Percentiles rank a stretch among this genome's conserved stretches.
Evolutionary conservation across 2,888 invertebrate species (phyloP).

Genomic region (Agonum fuliginosum): DNA sequence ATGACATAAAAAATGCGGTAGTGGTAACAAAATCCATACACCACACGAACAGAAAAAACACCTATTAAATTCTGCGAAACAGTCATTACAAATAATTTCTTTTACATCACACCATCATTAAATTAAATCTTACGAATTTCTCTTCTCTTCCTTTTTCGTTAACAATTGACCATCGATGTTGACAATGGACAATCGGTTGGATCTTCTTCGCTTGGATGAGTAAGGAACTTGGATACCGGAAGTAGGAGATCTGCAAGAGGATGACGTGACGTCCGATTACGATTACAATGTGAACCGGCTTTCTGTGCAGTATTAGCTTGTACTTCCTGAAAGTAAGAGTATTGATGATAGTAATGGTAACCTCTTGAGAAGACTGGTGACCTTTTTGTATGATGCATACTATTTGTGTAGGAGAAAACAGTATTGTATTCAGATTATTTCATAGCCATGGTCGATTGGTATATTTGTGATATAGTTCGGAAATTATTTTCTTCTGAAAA

Average conservation of each 20-base stretch:
- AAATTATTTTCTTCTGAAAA: too few species aligned
- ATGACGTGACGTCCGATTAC: slow-evolving; percentile 12
- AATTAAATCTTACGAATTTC: neutral
- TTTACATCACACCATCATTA: neutral
- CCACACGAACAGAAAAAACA: neutral
- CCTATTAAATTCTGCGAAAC: neutral
- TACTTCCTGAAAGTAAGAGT: slow-evolving; percentile 32
- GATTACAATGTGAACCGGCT: slow-evolving; percentile 9
- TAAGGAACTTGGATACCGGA: neutral
- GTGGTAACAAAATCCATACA: neutral
- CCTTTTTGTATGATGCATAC: neutral
- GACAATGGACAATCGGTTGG: slow-evolving; percentile 17
- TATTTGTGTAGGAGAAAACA: neutral
- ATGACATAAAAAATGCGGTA: neutral
- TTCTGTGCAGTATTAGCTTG: slow-evolving; percentile 29
- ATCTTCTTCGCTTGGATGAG: neutral
- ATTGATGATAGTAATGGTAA: neutral
- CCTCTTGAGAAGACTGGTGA: neutral
- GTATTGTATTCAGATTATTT: too few species aligned
- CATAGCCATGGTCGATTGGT: too few species aligned
- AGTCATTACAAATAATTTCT: neutral
- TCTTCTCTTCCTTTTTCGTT: slow-evolving; percentile 12
- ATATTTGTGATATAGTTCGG: too few species aligned
- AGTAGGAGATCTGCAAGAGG: neutral
- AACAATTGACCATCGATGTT: slow-evolving; percentile 13